Conservation (phyloP, 2,888 invertebrate species). For the Andrena minutula region DNA sequence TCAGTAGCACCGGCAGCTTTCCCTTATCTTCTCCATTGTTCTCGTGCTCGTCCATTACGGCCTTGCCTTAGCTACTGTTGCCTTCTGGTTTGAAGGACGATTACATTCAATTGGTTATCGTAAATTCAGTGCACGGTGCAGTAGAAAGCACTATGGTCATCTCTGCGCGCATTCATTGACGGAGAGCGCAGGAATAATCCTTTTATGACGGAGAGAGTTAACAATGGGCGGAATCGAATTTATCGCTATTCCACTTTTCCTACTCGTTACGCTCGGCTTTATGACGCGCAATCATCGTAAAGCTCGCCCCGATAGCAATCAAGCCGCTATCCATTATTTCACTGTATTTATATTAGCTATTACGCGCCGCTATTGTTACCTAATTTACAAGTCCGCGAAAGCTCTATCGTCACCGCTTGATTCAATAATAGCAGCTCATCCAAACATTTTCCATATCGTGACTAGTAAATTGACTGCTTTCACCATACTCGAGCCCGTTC, state of each 20-base stretch:
- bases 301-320: not conserved
- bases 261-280: not conserved
- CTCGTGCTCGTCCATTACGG: conserved; percentile 41
- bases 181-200: not conserved
- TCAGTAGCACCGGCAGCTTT: conserved; percentile 50
- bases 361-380: not conserved
- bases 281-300: conserved; percentile 7
- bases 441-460: not conserved
- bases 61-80: conserved; percentile 30
- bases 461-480: conserved; percentile 26
- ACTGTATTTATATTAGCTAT: not conserved
- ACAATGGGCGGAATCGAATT: conserved; percentile 23
- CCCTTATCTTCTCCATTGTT: conserved; percentile 54
- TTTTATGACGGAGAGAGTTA: conserved; percentile 30
- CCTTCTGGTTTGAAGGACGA: conserved; percentile 40
- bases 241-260: conserved; percentile 31
- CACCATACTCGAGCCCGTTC: not conserved
- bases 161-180: conserved; percentile 11
- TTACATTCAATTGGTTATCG: conserved; percentile 31
- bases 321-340: not conserved
- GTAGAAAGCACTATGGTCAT: conserved; percentile 24
- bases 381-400: not conserved
- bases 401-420: not conserved
- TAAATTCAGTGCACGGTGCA: conserved; percentile 21
- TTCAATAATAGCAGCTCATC: not conserved